Evolutionary conservation across 2,888 invertebrate genomes (phyloP).

Genomic region (Caenorhabditis japonica): DNA sequence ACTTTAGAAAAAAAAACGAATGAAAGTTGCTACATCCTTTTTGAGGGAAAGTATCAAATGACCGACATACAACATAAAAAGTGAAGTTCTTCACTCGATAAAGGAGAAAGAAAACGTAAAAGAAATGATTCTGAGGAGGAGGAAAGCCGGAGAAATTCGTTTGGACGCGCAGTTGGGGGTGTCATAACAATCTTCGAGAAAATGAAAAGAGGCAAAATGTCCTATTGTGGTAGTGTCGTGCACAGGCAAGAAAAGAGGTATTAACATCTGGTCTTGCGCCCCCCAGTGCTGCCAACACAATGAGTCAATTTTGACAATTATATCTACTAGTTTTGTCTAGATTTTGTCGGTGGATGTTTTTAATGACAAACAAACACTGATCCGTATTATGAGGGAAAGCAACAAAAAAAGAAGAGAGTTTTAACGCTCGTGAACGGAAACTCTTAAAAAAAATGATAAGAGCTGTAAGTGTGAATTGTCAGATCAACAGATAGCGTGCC

Average conservation of each 20-base stretch:
- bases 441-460: background rate
- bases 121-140: too few relatives aligned
- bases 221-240: conserved; percentile 25
- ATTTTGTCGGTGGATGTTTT: conserved; percentile 9
- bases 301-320: conserved; percentile 50
- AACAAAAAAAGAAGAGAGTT: conserved; percentile 1
- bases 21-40: conserved; percentile 27
- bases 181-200: conserved; percentile 44
- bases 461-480: too few relatives aligned
- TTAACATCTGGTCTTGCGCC: conserved; percentile 41
- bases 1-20: conserved; percentile 1
- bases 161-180: conserved; percentile 18
- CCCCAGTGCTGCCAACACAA: conserved; percentile 11
- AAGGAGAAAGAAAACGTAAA: conserved; percentile 12
- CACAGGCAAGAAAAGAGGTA: conserved; percentile 17
- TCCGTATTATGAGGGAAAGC: conserved; percentile 9
- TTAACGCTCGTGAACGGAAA: conserved; percentile 1
- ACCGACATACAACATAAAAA: conserved; percentile 19
- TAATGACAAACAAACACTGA: too few relatives aligned
- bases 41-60: conserved; percentile 34
- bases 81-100: conserved; percentile 8
- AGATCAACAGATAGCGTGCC: too few relatives aligned
- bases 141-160: too few relatives aligned
- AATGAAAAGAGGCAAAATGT: conserved; percentile 17
- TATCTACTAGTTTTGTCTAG: conserved; percentile 28